Base-by-base conservation (phyloP, 1,140 invertebrate genomes). In the Bombus pascuorum region DNA sequence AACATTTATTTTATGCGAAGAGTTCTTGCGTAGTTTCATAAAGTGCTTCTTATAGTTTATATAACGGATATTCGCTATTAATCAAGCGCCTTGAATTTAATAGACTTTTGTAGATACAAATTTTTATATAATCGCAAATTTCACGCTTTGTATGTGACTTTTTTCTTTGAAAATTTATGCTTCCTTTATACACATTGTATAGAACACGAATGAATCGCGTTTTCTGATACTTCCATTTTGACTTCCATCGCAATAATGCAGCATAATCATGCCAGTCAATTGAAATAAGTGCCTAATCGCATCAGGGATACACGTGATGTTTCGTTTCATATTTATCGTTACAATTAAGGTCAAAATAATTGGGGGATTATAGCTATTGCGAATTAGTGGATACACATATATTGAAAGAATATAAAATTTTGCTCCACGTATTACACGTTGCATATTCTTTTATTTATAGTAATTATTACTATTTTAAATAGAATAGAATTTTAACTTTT, bases 51-150 rank as follows among this genome's bases (percentile, higher is more conserved):
- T 70, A 44, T 71, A 89, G 44, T 65, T 83, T 65, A n/a, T 65
- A n/a, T 47, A 62, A 68, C 62, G 47, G 39, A 32, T 59, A 37
- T 82, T 80, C 75, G 44, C 42, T 32, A 44, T 87, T 75, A 72
- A 83, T 66, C 57, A 37, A 75, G 22, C 59, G 71, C n/a, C n/a
- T 53, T 32, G 71, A 39, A 74, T n/a, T 66, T n/a, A 47, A 18
- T 10, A n/a, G 37, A 81, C 42, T 83, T 86, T 81, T 89, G 79
- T 89, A 89, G 76, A 86, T 83, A 89, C 9, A 18, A 32, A 37
- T 77, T 89, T 89, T 89, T 89, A 83, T 86, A 88, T 89, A 66
- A 79, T 39, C 12, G 22, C 75, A 70, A 42, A 86, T 81, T 65
- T 87, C 25, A 6, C 44, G 77, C 75, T 68, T 65, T 68, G 59